Evolutionary conservation across 2,888 invertebrate species (phyloP), one percentile per base, ranked within the genome.

Genomic region (Neelides folsomi): DNA sequence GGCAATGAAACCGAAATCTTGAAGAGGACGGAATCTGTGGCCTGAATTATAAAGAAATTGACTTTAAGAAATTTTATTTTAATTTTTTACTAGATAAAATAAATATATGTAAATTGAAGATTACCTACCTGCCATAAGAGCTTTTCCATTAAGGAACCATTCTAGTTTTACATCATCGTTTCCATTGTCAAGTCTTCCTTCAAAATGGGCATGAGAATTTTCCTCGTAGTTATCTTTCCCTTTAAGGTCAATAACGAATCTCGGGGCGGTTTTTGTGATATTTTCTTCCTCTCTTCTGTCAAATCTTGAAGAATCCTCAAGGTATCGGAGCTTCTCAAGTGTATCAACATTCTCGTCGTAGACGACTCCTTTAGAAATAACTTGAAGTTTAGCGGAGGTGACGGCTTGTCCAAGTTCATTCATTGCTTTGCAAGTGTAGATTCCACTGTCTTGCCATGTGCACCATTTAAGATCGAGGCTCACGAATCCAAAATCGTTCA

Each of bases 1-100:
- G 49, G 95, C 87, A 52, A 93, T 92, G 71, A 93, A 95, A 43
- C 97, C 97, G 70, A 98, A 97, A 70, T 97, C 95, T 67, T 86
- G 88, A 45, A 90, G 84, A 45, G 93, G 93, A 67, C 90, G 81
- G 76, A 88, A 90, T 57, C 94, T 80, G 68, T 93, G 92, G n/a
- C 76, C 76, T 71, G 53, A 35, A 56, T 51, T 50, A n/a, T n/a
- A n/a, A n/a, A 8, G 16, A 46, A 40, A 39, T 13, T 39, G 15
- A 39, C 6, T 39, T 27, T 27, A 27, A 3, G 7, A 5, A 3
- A 27, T 27, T 27, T 5, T 7, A 5, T 7, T 5, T 5, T 27
- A 27, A 27, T 27, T 27, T 5, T 27, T 27, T 27, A 27, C 3
- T 27, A 27, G 15, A 5, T 39, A 39, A 39, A 15, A 6, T 13